These are phyloP conservation scores for Portevinia maculata DNA, from an alignment of 2,888 invertebrate genomes.

Conservation along the genomic window DNA sequence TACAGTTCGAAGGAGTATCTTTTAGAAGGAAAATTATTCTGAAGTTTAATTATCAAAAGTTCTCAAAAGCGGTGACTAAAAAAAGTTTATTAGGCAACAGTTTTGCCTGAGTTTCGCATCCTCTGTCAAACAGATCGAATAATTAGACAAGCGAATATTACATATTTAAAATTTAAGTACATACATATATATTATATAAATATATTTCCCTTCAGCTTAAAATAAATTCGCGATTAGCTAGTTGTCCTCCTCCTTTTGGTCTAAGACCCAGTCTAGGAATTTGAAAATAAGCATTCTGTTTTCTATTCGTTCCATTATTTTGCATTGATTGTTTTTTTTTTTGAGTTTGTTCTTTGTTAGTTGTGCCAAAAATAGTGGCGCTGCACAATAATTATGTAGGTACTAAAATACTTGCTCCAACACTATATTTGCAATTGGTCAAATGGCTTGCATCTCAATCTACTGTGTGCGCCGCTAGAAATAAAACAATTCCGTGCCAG, in stretches of 20 bases:
- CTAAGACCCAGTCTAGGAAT: slow-evolving; percentile 21
- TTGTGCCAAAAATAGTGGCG: slow-evolving; percentile 54
- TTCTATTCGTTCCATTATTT: not conserved
- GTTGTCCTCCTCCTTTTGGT: slow-evolving; percentile 40
- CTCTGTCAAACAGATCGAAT: slow-evolving; percentile 9
- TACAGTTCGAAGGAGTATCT: too few species aligned
- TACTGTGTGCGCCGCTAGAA: slow-evolving; percentile 3
- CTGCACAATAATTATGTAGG: slow-evolving; percentile 35
- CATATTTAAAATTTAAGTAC: slow-evolving; percentile 1
- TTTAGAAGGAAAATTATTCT: too few species aligned
- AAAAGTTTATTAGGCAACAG: too few species aligned
- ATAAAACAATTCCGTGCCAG: not conserved
- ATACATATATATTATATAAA: not conserved
- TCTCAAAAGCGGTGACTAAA: too few species aligned
- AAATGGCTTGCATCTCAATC: slow-evolving; percentile 60
- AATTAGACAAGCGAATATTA: slow-evolving; percentile 8
- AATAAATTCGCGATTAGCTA: slow-evolving; percentile 54
- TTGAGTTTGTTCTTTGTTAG: not conserved
- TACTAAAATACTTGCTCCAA: slow-evolving; percentile 39
- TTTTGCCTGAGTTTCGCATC: too few species aligned
- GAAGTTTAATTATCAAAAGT: too few species aligned
- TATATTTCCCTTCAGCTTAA: slow-evolving; percentile 28
- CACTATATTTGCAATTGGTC: slow-evolving; percentile 48
- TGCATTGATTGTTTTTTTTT: not conserved
- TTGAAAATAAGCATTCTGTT: slow-evolving; percentile 6